Percentiles rank a stretch among this genome's conserved stretches.
Evolutionary conservation across 2,888 invertebrate genomes (phyloP).

Genomic region (Drosophila maculinotata): DNA sequence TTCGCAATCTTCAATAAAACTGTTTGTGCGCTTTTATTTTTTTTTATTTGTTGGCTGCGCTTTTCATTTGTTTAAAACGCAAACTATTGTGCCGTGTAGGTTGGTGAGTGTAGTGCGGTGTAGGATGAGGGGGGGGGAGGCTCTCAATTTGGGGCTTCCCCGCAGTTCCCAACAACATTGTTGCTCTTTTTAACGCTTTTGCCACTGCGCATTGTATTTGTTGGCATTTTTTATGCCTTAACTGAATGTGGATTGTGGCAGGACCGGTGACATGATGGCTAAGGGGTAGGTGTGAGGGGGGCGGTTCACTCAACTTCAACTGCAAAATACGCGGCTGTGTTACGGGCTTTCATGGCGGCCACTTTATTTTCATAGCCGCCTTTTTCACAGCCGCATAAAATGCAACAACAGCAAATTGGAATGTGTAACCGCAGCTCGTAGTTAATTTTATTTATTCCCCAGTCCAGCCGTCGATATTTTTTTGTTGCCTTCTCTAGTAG

Average conservation of each 20-base stretch:
- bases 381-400: constrained; percentile 81
- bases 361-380: constrained; percentile 80
- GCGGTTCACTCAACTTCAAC: constrained; percentile 36
- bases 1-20: constrained; percentile 81
- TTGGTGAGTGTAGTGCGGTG: neutral
- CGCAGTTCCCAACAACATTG: constrained; percentile 64
- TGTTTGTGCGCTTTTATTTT: constrained; percentile 64
- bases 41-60: constrained; percentile 59
- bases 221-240: constrained; percentile 70
- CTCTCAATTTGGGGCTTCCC: constrained; percentile 6
- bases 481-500: constrained; percentile 12
- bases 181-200: constrained; percentile 78
- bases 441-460: constrained; percentile 80
- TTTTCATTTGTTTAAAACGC: constrained; percentile 81
- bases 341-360: constrained; percentile 62
- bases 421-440: constrained; percentile 79
- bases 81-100: constrained; percentile 69
- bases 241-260: constrained; percentile 21
- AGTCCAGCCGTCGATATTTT: constrained; percentile 13
- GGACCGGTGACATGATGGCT: neutral
- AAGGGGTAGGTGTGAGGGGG: neutral
- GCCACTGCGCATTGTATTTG: constrained; percentile 76
- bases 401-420: constrained; percentile 81
- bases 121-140: neutral
- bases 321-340: constrained; percentile 32